Evolutionary conservation across 2,113 vertebrate species (phyloP).

Genomic region (Natator depressus): DNA sequence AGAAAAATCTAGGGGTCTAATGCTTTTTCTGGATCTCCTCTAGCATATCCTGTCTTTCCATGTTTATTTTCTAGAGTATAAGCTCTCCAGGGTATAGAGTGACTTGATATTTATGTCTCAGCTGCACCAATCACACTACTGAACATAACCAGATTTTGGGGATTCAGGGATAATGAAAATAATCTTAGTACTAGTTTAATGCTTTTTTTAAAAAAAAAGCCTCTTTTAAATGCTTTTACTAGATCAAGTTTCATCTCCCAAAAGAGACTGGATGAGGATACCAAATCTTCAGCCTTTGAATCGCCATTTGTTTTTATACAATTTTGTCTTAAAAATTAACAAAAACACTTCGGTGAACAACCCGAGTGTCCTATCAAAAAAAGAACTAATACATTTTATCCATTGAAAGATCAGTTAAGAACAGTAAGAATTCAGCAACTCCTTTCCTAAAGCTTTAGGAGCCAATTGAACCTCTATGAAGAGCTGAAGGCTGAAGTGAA

Average conservation of each 20-base stretch:
- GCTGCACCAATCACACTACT: background rate
- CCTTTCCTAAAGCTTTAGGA: background rate
- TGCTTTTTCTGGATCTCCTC: background rate
- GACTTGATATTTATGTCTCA: background rate
- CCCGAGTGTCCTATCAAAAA: background rate
- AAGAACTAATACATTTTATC: background rate
- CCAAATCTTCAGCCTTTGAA: background rate
- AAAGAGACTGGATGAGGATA: background rate
- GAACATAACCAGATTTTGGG: background rate
- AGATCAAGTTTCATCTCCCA: background rate
- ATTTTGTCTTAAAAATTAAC: background rate
- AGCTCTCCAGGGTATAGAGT: background rate
- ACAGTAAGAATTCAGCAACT: background rate
- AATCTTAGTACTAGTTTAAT: background rate
- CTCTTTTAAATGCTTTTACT: background rate
- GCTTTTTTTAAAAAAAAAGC: background rate
- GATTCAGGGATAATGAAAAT: background rate
- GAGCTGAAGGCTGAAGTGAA: background rate
- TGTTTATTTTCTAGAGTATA: background rate
- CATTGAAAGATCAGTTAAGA: background rate
- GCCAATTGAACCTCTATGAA: background rate
- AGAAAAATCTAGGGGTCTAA: background rate
- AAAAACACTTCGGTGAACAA: background rate
- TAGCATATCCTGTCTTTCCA: background rate
- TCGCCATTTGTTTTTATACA: background rate